Base-by-base conservation (phyloP, 2,113 vertebrate genomes). In the Galbula dea region DNA sequence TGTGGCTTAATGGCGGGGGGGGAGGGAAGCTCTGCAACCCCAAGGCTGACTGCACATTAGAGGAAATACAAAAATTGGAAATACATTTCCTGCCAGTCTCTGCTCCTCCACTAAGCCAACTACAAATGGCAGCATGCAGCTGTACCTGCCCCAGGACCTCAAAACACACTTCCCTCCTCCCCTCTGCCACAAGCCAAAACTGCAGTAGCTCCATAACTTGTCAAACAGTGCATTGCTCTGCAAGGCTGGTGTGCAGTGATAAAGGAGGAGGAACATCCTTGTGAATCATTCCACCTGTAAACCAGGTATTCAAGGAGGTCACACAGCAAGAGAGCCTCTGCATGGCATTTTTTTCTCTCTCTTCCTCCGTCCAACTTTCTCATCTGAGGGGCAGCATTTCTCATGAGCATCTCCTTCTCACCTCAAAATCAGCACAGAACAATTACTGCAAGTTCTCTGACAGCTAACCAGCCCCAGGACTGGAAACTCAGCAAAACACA, bases 251-350 rank as follows among this genome's bases (percentile, higher is more conserved):
- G 27, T 26, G 57, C 1, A 20, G 27, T 15, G 68, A 10, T 5
- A 32, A 10, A 76, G 36, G 54, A 95, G 67, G 8, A 51, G 51
- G 18, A 49, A 51, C 29, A 20, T 20, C 65, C 80, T 73, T 19
- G 30, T 37, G 77, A 41, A 41, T 58, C 73, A 61, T 82, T 8
- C 66, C 67, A 46, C 9, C 48, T 7, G 48, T 1, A 30, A 46
- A 37, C 34, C 12, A 2, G 1, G 3, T 27, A 8, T 39, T 27
- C 4, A 7, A 10, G 20, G 65, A 55, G 45, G 26, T 43, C 62
- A 14, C 0, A 0, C 51, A 51, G 68, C 2, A 12, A 12, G 7
- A 0, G 19, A 74, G 7, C 22, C 58, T 15, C n/a, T 4, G 36
- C 77, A 12, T 49, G 5, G 26, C 7, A 29, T 69, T 46, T 2